These are phyloP conservation scores for Teinopalpus imperialis DNA, from an alignment of 2,888 invertebrate species.

Conservation along the genomic window DNA sequence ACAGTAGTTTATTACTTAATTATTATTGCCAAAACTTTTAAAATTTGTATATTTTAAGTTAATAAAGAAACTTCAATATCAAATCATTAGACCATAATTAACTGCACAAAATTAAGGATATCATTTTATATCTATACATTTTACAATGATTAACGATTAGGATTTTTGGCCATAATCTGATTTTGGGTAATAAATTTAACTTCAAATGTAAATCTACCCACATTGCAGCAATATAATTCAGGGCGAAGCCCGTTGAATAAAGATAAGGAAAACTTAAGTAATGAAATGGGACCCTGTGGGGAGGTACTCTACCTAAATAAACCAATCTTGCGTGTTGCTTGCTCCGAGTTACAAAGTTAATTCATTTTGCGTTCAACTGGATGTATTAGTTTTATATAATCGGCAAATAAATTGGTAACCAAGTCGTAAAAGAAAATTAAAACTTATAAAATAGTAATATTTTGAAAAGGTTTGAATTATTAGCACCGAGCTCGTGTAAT, in stretches of 20 bases:
- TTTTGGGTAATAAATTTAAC: neutral
- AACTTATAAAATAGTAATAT: neutral
- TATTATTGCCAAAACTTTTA: no score
- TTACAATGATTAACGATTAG: no score
- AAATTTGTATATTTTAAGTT: no score
- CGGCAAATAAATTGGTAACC: no score
- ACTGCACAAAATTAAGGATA: no score
- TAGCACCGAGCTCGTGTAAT: no score
- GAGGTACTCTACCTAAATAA: slow-evolving; percentile 15
- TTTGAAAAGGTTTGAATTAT: no score
- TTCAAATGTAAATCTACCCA: slow-evolving; percentile 42
- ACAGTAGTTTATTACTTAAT: no score
- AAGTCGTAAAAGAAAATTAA: neutral
- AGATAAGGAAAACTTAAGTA: slow-evolving; percentile 31
- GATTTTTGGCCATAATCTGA: no score
- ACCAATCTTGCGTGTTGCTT: slow-evolving; percentile 1
- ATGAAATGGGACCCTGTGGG: slow-evolving; percentile 12
- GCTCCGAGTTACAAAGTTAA: neutral
- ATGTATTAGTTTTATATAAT: neutral
- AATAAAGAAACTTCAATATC: no score
- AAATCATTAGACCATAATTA: no score
- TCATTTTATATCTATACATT: no score
- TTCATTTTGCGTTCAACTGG: neutral
- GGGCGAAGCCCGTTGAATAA: slow-evolving; percentile 28
- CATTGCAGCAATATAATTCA: slow-evolving; percentile 32